Percentiles rank a stretch among this genome's conserved stretches.
Evolutionary conservation across 2,113 vertebrate species (phyloP).

Genomic region (Phaethon lepturus): DNA sequence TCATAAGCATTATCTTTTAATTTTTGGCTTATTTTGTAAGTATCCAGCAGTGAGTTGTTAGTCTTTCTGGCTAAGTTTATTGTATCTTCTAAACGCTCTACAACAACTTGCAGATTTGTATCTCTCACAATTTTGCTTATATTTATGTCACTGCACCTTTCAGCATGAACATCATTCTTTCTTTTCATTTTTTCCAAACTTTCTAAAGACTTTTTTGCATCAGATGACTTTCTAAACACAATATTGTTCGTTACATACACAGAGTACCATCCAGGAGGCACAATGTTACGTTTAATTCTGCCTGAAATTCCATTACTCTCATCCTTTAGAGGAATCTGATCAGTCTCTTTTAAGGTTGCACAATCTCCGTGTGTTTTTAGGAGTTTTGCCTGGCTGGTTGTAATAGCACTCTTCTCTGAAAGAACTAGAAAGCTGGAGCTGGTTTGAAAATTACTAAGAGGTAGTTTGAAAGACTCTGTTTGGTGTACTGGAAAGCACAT

Average conservation of each 20-base stretch:
- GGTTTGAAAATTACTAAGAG: constrained; percentile 67
- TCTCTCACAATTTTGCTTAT: constrained; percentile 76
- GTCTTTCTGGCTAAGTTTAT: constrained; percentile 68
- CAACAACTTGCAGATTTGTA: constrained; percentile 78
- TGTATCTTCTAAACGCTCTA: constrained; percentile 81
- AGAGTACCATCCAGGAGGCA: constrained; percentile 88
- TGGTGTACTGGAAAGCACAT: constrained; percentile 56
- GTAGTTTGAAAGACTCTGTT: constrained; percentile 70
- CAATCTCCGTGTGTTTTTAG: constrained; percentile 8
- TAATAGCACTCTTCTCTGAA: constrained; percentile 61
- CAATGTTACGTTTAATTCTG: constrained; percentile 84
- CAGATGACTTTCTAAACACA: constrained; percentile 75
- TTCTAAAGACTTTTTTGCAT: constrained; percentile 62
- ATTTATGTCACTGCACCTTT: constrained; percentile 58
- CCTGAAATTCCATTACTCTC: constrained; percentile 54
- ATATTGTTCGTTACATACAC: constrained; percentile 89
- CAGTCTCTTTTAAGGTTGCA: not conserved
- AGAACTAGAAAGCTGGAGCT: constrained; percentile 68
- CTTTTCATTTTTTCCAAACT: constrained; percentile 45
- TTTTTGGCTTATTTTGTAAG: constrained; percentile 66
- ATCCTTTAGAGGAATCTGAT: constrained; percentile 16
- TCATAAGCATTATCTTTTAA: constrained; percentile 52
- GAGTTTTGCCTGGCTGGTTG: constrained; percentile 10
- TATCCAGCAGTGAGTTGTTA: constrained; percentile 48
- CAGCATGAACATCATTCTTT: constrained; percentile 34